phyloP scores from a whole-genome alignment of 2,113 vertebrate genomes.

The Lathamus discolor region DNA sequence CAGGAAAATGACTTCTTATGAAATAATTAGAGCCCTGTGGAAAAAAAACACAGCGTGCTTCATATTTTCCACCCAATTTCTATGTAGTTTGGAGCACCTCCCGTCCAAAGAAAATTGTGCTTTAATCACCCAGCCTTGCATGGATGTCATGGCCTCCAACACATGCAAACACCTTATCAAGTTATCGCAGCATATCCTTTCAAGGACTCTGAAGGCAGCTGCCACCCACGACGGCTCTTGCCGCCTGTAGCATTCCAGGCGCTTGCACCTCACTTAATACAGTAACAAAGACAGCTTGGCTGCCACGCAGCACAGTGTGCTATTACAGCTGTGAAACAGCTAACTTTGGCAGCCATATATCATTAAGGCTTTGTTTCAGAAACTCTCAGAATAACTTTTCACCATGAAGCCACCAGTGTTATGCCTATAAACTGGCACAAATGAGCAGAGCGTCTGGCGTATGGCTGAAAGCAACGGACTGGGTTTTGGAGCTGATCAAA shows the following conservation, averaged over 20 bases:
- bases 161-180: slow-evolving; percentile 54
- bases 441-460: not conserved
- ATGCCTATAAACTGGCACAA: not conserved
- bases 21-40: not conserved
- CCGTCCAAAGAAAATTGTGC: not conserved
- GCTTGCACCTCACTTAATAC: slow-evolving; percentile 57
- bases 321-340: slow-evolving; percentile 76
- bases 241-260: slow-evolving; percentile 58
- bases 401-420: not conserved
- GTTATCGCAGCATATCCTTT: slow-evolving; percentile 56
- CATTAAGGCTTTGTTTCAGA: slow-evolving; percentile 61
- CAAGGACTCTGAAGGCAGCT: slow-evolving; percentile 68
- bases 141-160: slow-evolving; percentile 30
- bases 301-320: slow-evolving; percentile 36
- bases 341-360: slow-evolving; percentile 75
- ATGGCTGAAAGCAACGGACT: not conserved
- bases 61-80: not conserved
- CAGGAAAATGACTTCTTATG: not conserved
- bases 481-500: not conserved
- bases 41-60: not conserved
- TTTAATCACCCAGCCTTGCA: not conserved
- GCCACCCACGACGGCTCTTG: slow-evolving; percentile 55
- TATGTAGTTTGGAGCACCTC: not conserved
- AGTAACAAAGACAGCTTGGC: slow-evolving; percentile 66
- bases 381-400: slow-evolving; percentile 64